A percentile compares a stretch with the other conserved stretches of the same genome.
Conservation (phyloP, 2,797 vertebrate genomes). For the Distichodus sexfasciatus region DNA sequence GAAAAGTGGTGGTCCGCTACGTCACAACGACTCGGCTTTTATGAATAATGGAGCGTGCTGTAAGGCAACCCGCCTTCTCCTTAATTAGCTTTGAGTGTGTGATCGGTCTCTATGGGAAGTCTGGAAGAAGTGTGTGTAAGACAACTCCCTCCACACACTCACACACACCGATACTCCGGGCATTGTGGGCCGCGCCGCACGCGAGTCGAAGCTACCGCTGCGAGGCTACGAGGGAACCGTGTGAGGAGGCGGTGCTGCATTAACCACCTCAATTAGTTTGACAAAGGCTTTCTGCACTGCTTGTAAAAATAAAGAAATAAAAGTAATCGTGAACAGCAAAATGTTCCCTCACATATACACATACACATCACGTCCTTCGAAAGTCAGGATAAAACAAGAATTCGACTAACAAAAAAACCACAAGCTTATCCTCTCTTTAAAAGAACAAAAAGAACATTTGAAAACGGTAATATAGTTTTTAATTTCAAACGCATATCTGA, state of each 20-base stretch:
- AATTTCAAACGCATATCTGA: too few species aligned
- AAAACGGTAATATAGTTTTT: too few species aligned
- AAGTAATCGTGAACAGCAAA: background rate
- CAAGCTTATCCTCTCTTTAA: too few species aligned
- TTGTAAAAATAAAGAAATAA: background rate
- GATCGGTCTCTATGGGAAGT: constrained; percentile 48
- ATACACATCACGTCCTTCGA: too few species aligned
- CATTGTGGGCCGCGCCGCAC: constrained; percentile 37
- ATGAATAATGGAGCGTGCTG: constrained; percentile 53
- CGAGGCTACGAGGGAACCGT: constrained; percentile 18
- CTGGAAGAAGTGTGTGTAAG: constrained; percentile 42
- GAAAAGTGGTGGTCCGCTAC: constrained; percentile 45
- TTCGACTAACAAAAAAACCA: too few species aligned
- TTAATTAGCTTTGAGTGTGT: constrained; percentile 53
- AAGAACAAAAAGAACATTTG: too few species aligned
- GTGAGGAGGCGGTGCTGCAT: constrained; percentile 14
- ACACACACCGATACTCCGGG: constrained; percentile 44
- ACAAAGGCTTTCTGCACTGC: constrained; percentile 1
- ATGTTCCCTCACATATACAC: too few species aligned
- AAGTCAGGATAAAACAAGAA: too few species aligned
- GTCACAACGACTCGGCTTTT: constrained; percentile 34
- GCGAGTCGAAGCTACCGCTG: constrained; percentile 10
- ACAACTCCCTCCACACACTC: constrained; percentile 42
- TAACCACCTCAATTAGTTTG: constrained; percentile 38
- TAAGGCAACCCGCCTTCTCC: constrained; percentile 50